Evolutionary conservation across 2,888 invertebrate species (phyloP), one percentile per base, ranked within the genome.

Genomic region (Gastracanthus pulcherrimus): DNA sequence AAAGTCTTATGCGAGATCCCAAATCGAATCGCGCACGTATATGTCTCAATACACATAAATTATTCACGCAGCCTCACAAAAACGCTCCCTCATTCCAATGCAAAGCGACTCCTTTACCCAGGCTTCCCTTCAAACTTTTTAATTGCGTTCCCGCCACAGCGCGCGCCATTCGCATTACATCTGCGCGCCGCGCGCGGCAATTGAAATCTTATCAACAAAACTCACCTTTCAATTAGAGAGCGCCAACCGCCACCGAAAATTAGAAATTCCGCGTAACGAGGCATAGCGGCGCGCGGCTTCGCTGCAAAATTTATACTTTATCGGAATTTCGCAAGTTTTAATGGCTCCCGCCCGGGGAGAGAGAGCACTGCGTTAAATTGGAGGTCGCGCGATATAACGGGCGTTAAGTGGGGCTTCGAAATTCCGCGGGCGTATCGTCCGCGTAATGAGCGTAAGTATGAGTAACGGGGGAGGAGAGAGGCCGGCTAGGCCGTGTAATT

Each of bases 381-480:
- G 71, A 31, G 66, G 38, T 60, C 16, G 77, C 16, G 77, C 77
- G 31, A 81, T 71, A 76, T 41, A 55, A 45, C 31, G 60, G 34
- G 51, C 74, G 67, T 70, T 75, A 79, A 79, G 79, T 66, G 38
- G 76, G 69, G 48, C 72, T 71, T 74, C 62, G 71, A 74, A 80
- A 77, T 76, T 79, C 79, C 67, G 31, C 29, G 48, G 64, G 64
- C 78, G 70, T 78, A 78, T 80, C 66, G 72, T 76, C 66, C 74
- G 36, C 71, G 79, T 84, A 86, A 85, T 81, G 82, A 85, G 82
- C 76, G 70, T 84, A 84, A 83, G 82, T 83, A 83, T 82, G 84
- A 85, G 82, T 84, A 85, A 85, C 82, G 84, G 83, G 81, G 82
- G 80, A 70, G 69, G 80, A 79, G 51, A 51, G 84, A 82, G 79